A percentile compares a stretch with the other conserved stretches of the same genome.
phyloP scores from a whole-genome alignment of 1,140 invertebrate species.

The Drosophila repleta region DNA sequence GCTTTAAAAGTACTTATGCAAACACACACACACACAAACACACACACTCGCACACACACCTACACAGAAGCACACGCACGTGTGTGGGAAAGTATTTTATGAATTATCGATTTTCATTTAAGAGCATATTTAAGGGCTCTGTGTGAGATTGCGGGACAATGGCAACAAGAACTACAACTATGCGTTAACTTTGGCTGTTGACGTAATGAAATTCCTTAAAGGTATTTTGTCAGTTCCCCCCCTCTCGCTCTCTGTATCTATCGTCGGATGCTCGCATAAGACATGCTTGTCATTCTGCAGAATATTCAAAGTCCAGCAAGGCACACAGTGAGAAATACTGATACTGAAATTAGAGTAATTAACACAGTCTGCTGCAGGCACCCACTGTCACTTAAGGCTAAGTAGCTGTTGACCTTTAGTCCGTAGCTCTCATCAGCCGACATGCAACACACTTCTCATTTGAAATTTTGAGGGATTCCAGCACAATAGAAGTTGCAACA shows the following conservation, averaged over 20 bases:
- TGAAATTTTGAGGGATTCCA: background rate
- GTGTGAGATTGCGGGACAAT: constrained; percentile 13
- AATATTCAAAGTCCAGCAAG: constrained; percentile 12
- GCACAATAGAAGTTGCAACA: constrained; percentile 1
- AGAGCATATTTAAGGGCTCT: constrained; percentile 45
- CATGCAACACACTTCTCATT: constrained; percentile 9
- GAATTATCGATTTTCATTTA: constrained; percentile 67
- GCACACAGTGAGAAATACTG: constrained; percentile 10
- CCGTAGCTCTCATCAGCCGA: too few relatives aligned
- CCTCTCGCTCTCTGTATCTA: background rate
- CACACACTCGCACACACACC: constrained; percentile 17
- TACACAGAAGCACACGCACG: constrained; percentile 1
- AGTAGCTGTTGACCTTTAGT: constrained; percentile 15
- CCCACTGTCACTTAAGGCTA: constrained; percentile 13
- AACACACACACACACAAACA: constrained; percentile 17
- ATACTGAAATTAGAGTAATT: constrained; percentile 54
- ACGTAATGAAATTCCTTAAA: constrained; percentile 55
- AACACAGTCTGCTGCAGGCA: constrained; percentile 33
- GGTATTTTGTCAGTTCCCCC: constrained; percentile 28
- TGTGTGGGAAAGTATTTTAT: constrained; percentile 43
- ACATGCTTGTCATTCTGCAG: constrained; percentile 28
- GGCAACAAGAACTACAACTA: constrained; percentile 28
- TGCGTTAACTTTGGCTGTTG: constrained; percentile 32
- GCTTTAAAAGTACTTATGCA: constrained; percentile 49
- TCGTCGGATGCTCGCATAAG: background rate